These are phyloP conservation scores for Crenuchus spilurus DNA, from an alignment of 2,797 vertebrate species.

Conservation along the genomic window DNA sequence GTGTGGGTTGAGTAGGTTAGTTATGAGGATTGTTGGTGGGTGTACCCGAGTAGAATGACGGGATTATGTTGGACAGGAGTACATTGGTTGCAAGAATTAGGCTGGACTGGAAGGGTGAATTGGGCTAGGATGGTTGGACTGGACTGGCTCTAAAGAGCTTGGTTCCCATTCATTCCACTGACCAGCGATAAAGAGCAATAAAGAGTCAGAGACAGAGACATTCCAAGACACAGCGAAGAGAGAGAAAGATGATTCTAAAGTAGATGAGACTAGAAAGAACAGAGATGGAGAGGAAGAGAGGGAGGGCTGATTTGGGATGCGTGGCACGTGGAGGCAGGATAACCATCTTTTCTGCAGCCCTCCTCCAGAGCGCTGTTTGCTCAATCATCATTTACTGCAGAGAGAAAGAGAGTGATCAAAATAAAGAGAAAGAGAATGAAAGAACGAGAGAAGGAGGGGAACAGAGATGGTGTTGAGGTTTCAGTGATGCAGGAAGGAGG, in stretches of 20 bases:
- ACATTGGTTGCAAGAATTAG: not conserved
- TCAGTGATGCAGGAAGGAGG: slow-evolving; percentile 52
- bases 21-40: no score
- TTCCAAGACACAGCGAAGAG: not conserved
- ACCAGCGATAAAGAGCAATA: not conserved
- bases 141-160: not conserved
- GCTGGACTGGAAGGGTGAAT: not conserved
- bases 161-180: not conserved
- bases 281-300: slow-evolving; percentile 16
- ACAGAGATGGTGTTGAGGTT: slow-evolving; percentile 36
- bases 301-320: slow-evolving; percentile 70
- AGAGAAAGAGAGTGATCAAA: slow-evolving; percentile 57
- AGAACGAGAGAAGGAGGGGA: slow-evolving; percentile 28
- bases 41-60: not conserved
- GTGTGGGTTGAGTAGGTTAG: no score
- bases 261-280: not conserved
- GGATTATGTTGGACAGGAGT: not conserved
- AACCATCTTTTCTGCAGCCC: slow-evolving; percentile 77
- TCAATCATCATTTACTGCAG: slow-evolving; percentile 80
- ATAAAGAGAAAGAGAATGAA: slow-evolving; percentile 30
- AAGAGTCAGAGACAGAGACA: not conserved
- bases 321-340: slow-evolving; percentile 71
- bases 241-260: slow-evolving; percentile 7
- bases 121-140: not conserved
- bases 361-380: slow-evolving; percentile 69